Conservation (phyloP, 2,113 vertebrate species). For the Pterocles orientalis region DNA sequence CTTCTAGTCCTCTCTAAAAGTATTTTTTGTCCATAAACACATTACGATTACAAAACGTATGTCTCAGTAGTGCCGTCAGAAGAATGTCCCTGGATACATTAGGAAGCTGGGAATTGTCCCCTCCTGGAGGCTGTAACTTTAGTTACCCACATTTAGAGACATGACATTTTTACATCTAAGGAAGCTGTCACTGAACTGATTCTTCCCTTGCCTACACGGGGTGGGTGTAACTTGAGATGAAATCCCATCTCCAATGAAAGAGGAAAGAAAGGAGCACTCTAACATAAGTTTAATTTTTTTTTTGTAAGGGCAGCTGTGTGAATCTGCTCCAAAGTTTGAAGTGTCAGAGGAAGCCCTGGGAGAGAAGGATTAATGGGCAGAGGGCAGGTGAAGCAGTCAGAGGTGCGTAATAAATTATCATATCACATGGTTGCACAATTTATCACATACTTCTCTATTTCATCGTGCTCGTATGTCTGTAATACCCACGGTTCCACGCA, state of each 20-base stretch:
- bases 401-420: background rate
- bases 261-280: background rate
- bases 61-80: background rate
- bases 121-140: background rate
- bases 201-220: background rate
- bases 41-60: background rate
- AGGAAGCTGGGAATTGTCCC: background rate
- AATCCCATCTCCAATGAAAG: background rate
- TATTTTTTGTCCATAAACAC: background rate
- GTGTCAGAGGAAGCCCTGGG: background rate
- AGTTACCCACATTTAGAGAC: background rate
- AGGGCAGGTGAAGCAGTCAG: background rate
- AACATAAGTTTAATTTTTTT: background rate
- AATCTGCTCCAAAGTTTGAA: background rate
- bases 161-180: background rate
- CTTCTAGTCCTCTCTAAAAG: background rate
- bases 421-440: background rate
- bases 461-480: background rate
- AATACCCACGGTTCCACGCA: background rate
- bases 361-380: background rate
- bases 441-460: background rate
- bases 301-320: background rate
- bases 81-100: background rate
- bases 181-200: background rate
- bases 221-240: background rate